A percentile compares a stretch with the other conserved stretches of the same genome.
Conservation (phyloP, 2,113 vertebrate species). For the Jaculus jaculus region DNA sequence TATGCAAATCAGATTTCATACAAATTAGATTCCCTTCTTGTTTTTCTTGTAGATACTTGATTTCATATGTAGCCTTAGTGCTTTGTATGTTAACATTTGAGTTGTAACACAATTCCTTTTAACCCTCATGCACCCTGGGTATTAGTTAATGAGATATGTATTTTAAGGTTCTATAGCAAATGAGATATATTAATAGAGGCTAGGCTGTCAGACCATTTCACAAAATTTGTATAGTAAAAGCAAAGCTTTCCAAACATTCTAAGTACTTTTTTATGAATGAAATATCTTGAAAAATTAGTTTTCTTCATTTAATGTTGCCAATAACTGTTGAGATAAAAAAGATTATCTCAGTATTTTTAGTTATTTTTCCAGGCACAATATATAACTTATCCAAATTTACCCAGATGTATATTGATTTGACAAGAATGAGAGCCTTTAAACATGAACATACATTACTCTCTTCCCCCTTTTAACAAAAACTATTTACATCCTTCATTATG, state of each 20-base stretch:
- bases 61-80: constrained; percentile 39
- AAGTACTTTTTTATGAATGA: background rate
- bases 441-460: background rate
- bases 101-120: background rate
- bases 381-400: background rate
- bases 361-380: background rate
- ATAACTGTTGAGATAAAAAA: background rate
- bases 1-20: constrained; percentile 69
- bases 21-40: constrained; percentile 61
- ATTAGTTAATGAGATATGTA: constrained; percentile 25
- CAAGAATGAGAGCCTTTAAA: background rate
- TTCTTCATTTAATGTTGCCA: constrained; percentile 16
- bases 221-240: background rate
- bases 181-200: constrained; percentile 6
- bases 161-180: constrained; percentile 13
- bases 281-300: constrained; percentile 10
- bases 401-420: background rate
- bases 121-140: background rate
- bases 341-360: background rate
- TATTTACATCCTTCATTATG: background rate
- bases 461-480: background rate
- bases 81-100: constrained; percentile 46
- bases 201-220: background rate
- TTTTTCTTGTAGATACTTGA: constrained; percentile 5
- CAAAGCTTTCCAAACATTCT: background rate